Base-by-base conservation (phyloP, 2,797 vertebrate species). In the Peromyscus aztecus region DNA sequence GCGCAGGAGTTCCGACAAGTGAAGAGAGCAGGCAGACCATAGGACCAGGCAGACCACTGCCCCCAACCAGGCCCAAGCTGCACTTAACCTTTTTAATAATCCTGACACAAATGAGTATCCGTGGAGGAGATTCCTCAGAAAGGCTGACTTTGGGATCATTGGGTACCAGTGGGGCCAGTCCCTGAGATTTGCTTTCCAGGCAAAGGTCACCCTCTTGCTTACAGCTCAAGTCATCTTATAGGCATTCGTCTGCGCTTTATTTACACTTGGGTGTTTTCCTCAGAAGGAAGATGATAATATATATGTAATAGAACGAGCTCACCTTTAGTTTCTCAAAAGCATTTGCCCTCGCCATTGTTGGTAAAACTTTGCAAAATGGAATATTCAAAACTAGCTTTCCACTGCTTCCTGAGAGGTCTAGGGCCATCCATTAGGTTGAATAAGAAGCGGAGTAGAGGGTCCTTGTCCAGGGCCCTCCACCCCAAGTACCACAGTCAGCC, bases 1-100 rank as follows among this genome's bases (percentile, higher is more conserved):
- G 0, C 99, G 99, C 91, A 99, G 99, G 98, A 99, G 99, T 97
- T 99, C 99, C 0, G 99, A 99, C 75, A 99, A 99, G 98, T 99
- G 98, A 99, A 92, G 65, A 0, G 11, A 82, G 29, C 6, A 7
- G 92, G 27, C 93, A 76, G 94, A 94, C n/a, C n/a, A n/a, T n/a
- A n/a, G n/a, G n/a, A n/a, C n/a, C n/a, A n/a, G n/a, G n/a, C n/a
- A n/a, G n/a, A 55, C 83, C 52, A 1, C 90, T 89, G 95, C 69
- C 88, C 89, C 75, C 93, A 87, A 87, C 16, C 98, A 98, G 93
- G 97, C 98, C 97, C 94, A 98, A 98, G 99, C 99, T 99, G 99
- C 99, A 99, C 99, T 99, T 99, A 96, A 97, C 98, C 98, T 99
- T 99, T 99, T 98, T 99, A 98, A 98, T 98, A 98, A 98, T 98